phyloP scores from a whole-genome alignment of 2,113 vertebrate genomes.

The Perca flavescens region DNA sequence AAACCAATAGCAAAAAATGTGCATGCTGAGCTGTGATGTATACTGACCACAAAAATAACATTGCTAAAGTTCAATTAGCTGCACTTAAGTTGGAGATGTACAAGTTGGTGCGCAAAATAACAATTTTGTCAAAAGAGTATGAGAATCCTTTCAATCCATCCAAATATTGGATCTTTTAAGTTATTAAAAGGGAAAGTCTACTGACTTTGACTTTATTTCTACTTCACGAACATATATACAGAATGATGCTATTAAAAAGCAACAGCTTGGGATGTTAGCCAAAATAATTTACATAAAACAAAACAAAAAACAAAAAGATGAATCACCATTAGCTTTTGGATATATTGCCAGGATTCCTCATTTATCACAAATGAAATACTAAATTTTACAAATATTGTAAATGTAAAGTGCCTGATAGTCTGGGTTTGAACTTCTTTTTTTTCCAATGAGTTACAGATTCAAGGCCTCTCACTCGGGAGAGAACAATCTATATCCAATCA shows the following conservation, averaged over 20 bases:
- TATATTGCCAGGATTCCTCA: not conserved
- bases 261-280: not conserved
- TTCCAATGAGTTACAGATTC: conserved; percentile 18
- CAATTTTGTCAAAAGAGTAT: not conserved
- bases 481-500: conserved; percentile 68
- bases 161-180: not conserved
- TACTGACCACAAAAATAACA: not conserved
- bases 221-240: not conserved
- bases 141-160: not conserved
- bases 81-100: not conserved
- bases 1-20: not conserved
- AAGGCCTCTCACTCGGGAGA: conserved; percentile 35
- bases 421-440: conserved; percentile 1
- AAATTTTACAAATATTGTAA: not conserved
- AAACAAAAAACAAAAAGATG: not conserved
- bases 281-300: not conserved
- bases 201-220: not conserved
- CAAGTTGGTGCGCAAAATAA: not conserved
- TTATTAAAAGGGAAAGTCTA: not conserved
- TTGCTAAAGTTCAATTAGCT: not conserved
- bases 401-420: not conserved
- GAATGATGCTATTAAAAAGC: not conserved
- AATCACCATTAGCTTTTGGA: not conserved
- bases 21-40: conserved; percentile 12
- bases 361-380: not conserved